These are phyloP conservation scores for Pogonocichla stellata DNA, from an alignment of 2,113 vertebrate species.

Conservation along the genomic window DNA sequence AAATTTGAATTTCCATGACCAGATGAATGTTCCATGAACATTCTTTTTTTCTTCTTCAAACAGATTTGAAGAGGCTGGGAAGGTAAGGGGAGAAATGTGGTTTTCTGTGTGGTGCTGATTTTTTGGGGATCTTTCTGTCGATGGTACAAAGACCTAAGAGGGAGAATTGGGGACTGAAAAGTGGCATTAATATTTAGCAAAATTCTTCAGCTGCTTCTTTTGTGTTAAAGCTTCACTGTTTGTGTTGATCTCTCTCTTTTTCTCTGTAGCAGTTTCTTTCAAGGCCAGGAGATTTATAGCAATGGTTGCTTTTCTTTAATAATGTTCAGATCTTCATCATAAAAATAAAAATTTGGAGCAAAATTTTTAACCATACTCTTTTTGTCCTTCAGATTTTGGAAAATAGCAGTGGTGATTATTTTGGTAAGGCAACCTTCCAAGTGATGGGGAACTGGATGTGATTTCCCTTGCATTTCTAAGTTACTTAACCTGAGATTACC, in stretches of 20 bases:
- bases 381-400: neutral
- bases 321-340: neutral
- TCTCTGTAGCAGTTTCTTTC: neutral
- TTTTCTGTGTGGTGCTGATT: neutral
- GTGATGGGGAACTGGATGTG: neutral
- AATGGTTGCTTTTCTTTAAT: neutral
- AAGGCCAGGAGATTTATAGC: neutral
- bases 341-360: neutral
- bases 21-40: neutral
- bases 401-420: neutral
- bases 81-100: neutral
- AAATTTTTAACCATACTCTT: neutral
- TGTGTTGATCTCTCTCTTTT: neutral
- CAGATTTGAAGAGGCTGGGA: neutral
- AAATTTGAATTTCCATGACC: neutral
- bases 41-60: neutral
- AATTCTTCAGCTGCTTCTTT: neutral
- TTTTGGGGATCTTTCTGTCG: neutral
- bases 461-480: neutral
- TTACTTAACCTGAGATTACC: neutral
- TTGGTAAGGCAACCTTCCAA: neutral
- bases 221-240: neutral
- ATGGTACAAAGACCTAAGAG: neutral
- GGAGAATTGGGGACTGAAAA: neutral
- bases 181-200: neutral